Evolutionary conservation across 35 echinoderm and acorn worm genomes (phyloP).

Genomic region (Amphiura filiformis): DNA sequence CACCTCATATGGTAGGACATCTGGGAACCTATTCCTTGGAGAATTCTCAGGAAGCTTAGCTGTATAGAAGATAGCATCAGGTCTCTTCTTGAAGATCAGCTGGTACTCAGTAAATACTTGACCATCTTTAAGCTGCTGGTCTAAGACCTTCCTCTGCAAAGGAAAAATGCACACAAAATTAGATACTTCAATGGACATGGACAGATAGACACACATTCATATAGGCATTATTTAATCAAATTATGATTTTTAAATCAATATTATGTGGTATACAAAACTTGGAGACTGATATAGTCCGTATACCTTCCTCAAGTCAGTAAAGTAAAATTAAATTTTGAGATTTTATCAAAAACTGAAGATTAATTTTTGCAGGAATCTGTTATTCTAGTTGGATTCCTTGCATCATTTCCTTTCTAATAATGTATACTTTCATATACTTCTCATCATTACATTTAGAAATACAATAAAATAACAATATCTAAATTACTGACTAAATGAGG

Average conservation of each 20-base stretch:
- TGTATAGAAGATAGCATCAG: slow-evolving; percentile 62
- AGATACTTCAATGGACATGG: too few relatives aligned
- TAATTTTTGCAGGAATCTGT: too few relatives aligned
- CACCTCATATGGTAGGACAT: slow-evolving; percentile 98
- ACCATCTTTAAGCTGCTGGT: slow-evolving; percentile 85
- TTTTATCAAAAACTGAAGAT: too few relatives aligned
- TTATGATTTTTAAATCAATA: too few relatives aligned
- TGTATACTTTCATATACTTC: too few relatives aligned
- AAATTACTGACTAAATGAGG: too few relatives aligned
- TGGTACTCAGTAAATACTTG: slow-evolving; percentile 97
- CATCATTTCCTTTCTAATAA: too few relatives aligned
- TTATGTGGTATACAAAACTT: background rate
- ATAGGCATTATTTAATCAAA: background rate
- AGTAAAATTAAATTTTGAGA: too few relatives aligned
- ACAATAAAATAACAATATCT: too few relatives aligned
- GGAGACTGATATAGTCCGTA: background rate
- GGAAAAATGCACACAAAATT: background rate
- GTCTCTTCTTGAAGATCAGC: slow-evolving; percentile 78
- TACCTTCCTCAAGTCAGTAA: too few relatives aligned
- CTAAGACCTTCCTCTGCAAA: slow-evolving; percentile 81
- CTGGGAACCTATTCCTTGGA: slow-evolving; percentile 73
- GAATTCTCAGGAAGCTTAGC: slow-evolving; percentile 78
- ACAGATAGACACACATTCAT: background rate
- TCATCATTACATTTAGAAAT: too few relatives aligned
- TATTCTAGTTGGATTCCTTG: too few relatives aligned